These are phyloP conservation scores for Drosophila murphyi DNA, from an alignment of 1,140 invertebrate species.

Conservation along the genomic window DNA sequence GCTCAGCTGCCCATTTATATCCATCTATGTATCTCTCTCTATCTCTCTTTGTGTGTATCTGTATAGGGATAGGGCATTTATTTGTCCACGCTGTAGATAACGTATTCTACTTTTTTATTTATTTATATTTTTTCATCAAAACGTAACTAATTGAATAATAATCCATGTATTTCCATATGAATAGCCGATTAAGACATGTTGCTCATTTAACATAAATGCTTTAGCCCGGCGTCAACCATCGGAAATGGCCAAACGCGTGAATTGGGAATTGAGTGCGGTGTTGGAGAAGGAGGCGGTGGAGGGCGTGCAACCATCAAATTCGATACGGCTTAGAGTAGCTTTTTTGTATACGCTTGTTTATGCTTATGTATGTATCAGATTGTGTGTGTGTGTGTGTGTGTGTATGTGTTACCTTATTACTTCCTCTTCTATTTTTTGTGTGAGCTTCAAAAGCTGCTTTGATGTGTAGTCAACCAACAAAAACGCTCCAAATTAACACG, in stretches of 20 bases:
- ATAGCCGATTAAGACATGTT: conserved; percentile 79
- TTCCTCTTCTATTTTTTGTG: conserved; percentile 30
- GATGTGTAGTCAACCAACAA: conserved; percentile 27
- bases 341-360: conserved; percentile 23
- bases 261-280: conserved; percentile 22
- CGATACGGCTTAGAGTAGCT: conserved; percentile 36
- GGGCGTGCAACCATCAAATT: conserved; percentile 19
- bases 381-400: conserved; percentile 5
- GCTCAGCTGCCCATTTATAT: conserved; percentile 73
- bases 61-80: conserved; percentile 37
- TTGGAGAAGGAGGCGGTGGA: neutral
- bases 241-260: conserved; percentile 41
- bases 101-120: conserved; percentile 30
- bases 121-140: conserved; percentile 44
- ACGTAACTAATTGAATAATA: conserved; percentile 82
- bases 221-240: conserved; percentile 42
- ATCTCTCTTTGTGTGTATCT: neutral
- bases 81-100: conserved; percentile 21
- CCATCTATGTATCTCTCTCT: conserved; percentile 44
- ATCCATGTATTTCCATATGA: conserved; percentile 78
- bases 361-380: neutral
- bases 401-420: conserved; percentile 35
- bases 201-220: conserved; percentile 72
- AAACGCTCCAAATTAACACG: conserved; percentile 59
- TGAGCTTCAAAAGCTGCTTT: conserved; percentile 23